A percentile compares a stretch with the other conserved stretches of the same genome.
phyloP scores from a whole-genome alignment of 2,888 invertebrate species.

The Drosophila melanocephala region DNA sequence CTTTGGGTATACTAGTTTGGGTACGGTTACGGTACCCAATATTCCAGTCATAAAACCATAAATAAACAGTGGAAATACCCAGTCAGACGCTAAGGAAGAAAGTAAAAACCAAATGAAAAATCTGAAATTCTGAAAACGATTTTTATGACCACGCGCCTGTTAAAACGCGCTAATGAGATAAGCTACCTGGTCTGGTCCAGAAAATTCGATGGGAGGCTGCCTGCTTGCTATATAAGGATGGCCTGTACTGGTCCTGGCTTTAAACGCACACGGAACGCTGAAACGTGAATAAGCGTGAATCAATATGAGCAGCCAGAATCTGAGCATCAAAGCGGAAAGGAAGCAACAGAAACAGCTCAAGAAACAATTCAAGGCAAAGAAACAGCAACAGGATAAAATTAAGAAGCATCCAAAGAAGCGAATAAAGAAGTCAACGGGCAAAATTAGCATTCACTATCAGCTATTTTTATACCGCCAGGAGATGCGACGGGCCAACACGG shows the following conservation, averaged over 20 bases:
- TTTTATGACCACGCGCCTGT: slow-evolving; percentile 57
- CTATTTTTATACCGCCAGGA: slow-evolving; percentile 73
- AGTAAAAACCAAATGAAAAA: slow-evolving; percentile 38
- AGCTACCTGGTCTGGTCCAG: slow-evolving; percentile 35
- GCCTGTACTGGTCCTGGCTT: not conserved
- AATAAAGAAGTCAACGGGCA: not conserved
- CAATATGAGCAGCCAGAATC: slow-evolving; percentile 35
- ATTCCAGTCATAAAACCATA: slow-evolving; percentile 70
- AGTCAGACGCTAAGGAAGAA: slow-evolving; percentile 7
- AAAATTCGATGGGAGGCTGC: slow-evolving; percentile 31
- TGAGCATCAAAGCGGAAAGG: slow-evolving; percentile 39
- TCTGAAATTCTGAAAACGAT: slow-evolving; percentile 22
- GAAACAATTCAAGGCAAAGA: slow-evolving; percentile 25
- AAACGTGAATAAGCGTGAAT: slow-evolving; percentile 6
- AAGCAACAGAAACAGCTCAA: slow-evolving; percentile 32
- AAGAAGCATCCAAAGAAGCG: slow-evolving; percentile 39
- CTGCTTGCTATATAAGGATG: slow-evolving; percentile 56
- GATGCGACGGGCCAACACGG: slow-evolving; percentile 49
- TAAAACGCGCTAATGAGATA: slow-evolving; percentile 51
- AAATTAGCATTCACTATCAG: slow-evolving; percentile 49
- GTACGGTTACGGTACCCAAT: slow-evolving; percentile 27
- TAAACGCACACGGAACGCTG: slow-evolving; percentile 19
- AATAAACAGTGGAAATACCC: slow-evolving; percentile 56
- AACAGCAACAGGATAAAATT: slow-evolving; percentile 30
- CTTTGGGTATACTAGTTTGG: slow-evolving; percentile 5